Percentiles rank a stretch among this genome's conserved stretches.
These are phyloP conservation scores for Lynx canadensis DNA, from an alignment of 2,113 vertebrate genomes.

Conservation along the genomic window DNA sequence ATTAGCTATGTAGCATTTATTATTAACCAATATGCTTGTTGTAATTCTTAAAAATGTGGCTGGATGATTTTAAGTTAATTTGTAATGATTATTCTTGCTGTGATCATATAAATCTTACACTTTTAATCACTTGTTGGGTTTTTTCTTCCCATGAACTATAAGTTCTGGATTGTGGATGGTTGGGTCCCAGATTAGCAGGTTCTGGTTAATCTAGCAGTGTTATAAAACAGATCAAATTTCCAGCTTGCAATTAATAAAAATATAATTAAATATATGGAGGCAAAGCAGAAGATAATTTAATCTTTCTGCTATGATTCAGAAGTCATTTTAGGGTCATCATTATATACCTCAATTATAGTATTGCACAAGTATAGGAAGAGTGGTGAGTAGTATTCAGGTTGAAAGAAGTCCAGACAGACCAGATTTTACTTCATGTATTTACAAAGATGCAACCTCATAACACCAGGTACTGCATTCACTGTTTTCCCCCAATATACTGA, in stretches of 20 bases:
- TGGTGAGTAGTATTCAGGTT: neutral
- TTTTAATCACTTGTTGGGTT: neutral
- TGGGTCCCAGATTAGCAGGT: neutral
- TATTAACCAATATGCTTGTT: neutral
- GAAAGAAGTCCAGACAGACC: neutral
- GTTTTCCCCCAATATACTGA: neutral
- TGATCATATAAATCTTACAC: neutral
- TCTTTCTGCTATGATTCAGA: slow-evolving; percentile 59
- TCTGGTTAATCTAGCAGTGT: slow-evolving; percentile 21
- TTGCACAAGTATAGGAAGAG: neutral
- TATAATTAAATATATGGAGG: slow-evolving; percentile 61
- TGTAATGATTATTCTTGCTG: slow-evolving; percentile 17
- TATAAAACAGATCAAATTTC: slow-evolving; percentile 46
- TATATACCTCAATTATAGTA: slow-evolving; percentile 1
- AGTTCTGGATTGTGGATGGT: neutral
- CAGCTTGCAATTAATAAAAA: slow-evolving; percentile 61
- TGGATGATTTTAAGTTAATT: neutral
- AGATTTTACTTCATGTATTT: neutral
- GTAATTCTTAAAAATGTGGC: neutral
- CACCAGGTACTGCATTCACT: neutral
- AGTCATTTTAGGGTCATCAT: slow-evolving; percentile 22
- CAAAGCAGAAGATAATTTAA: slow-evolving; percentile 44
- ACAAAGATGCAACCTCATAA: neutral
- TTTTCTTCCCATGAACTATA: neutral
- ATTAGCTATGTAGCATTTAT: neutral